phyloP scores from a whole-genome alignment of 2,888 invertebrate species.

The Perithous albicinctus region DNA sequence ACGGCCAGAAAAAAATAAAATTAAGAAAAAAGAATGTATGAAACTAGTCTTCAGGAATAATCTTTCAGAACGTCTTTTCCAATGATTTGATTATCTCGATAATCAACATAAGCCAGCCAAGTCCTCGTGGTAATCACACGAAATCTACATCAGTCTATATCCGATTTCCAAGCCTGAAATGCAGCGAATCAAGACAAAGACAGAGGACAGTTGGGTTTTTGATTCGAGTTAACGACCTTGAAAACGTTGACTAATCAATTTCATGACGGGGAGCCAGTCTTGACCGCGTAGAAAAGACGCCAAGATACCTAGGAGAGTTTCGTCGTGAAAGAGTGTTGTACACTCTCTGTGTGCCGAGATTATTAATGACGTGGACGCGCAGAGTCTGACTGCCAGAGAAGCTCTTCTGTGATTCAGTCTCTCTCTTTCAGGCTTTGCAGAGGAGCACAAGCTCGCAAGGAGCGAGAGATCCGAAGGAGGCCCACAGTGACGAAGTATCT shows the following conservation, averaged over 20 bases:
- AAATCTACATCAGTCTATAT: background rate
- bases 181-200: background rate
- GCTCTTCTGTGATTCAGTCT: slow-evolving; percentile 5
- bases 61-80: background rate
- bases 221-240: slow-evolving; percentile 66
- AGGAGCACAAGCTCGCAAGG: slow-evolving; percentile 44
- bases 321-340: slow-evolving; percentile 34
- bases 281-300: background rate
- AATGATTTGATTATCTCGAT: background rate
- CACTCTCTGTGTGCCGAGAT: slow-evolving; percentile 53
- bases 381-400: slow-evolving; percentile 51
- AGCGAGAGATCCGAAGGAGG: slow-evolving; percentile 46
- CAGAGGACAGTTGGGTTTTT: background rate
- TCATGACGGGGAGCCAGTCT: slow-evolving; percentile 65
- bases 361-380: slow-evolving; percentile 69
- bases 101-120: background rate
- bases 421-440: slow-evolving; percentile 7
- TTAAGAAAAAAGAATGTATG: too few species aligned
- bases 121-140: background rate
- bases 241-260: slow-evolving; percentile 72
- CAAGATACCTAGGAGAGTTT: slow-evolving; percentile 48
- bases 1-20: too few species aligned
- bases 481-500: slow-evolving; percentile 67
- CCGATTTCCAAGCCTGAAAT: background rate
- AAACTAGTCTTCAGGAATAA: background rate